Evolutionary conservation across 2,797 vertebrate genomes (phyloP).

Genomic region (Tauraco hartlaubi): DNA sequence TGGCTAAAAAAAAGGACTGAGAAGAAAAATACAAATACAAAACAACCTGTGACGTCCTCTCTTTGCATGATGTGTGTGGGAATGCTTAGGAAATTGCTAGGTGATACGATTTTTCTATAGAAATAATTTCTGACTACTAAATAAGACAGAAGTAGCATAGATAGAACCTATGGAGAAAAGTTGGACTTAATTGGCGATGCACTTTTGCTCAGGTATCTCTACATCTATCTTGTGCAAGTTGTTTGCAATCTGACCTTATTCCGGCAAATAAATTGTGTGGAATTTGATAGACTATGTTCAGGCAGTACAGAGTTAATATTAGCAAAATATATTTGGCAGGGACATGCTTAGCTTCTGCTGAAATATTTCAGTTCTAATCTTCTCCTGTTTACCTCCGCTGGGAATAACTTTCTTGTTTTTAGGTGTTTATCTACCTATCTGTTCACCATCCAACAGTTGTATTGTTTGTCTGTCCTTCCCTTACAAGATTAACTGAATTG

Average conservation of each 20-base stretch:
- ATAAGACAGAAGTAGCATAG: neutral
- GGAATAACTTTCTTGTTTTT: neutral
- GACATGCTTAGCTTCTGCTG: neutral
- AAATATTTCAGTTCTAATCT: slow-evolving; percentile 18
- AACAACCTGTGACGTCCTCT: neutral
- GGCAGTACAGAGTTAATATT: neutral
- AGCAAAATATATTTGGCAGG: neutral
- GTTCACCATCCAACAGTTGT: neutral
- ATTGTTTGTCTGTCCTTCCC: neutral
- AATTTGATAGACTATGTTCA: neutral
- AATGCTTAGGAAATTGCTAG: neutral
- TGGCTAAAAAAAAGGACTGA: neutral
- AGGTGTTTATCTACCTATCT: neutral
- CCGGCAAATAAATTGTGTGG: neutral
- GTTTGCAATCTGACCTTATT: neutral
- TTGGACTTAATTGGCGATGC: neutral
- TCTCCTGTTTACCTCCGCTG: neutral
- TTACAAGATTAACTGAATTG: slow-evolving; percentile 4
- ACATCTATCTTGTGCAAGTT: neutral
- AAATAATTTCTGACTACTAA: neutral
- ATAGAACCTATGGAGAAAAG: neutral
- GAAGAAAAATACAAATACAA: neutral
- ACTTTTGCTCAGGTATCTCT: neutral
- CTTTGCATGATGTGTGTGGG: neutral
- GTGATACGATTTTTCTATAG: neutral